Base-by-base conservation (phyloP, 1,140 invertebrate genomes). In the Hydropsyche tenuis region DNA sequence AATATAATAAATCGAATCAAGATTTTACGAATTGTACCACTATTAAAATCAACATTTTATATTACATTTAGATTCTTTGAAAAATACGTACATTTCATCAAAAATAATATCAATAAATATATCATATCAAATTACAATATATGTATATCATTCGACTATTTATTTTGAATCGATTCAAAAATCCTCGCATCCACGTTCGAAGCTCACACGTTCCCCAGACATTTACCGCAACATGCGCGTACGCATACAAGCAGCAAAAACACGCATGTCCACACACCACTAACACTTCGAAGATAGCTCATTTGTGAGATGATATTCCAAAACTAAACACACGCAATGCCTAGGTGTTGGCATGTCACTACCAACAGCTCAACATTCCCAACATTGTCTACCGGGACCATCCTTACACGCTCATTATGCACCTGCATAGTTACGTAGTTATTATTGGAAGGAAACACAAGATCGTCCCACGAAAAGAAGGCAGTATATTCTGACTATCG, bases 321-420 rank as follows among this genome's bases (percentile, higher is more conserved):
- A 69, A 69, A 69, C 66, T 27, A 45, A 69, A 69, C 66, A 69
- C 37, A 65, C 37, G 30, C 30, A 37, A 53, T 1, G 66, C 6
- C 16, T 23, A 27, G n/a, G 66, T 69, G 42, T 69, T 45, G 66
- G 66, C 27, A 53, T 51, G 66, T 45, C 42, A 27, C 66, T 51
- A 51, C 66, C 43, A 69, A 30, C 66, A 27, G 66, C 45, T 69
- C 66, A 69, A 69, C 66, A 69, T 69, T 69, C 66, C 46, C 46
- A 18, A 45, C 66, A 69, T 69, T 69, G 66, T 23, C 66, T 69
- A 53, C 9, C n/a, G 18, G 20, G 18, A 6, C 16, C 48, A 53
- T 53, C 48, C 48, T 16, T 53, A 48, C n/a, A 53, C 48, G n/a
- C 48, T 18, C 48, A 53, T 53, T 18, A 53, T 53, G 48, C 48